phyloP scores from a whole-genome alignment of 2,113 vertebrate species.

The Phylloscopus whistleri region DNA sequence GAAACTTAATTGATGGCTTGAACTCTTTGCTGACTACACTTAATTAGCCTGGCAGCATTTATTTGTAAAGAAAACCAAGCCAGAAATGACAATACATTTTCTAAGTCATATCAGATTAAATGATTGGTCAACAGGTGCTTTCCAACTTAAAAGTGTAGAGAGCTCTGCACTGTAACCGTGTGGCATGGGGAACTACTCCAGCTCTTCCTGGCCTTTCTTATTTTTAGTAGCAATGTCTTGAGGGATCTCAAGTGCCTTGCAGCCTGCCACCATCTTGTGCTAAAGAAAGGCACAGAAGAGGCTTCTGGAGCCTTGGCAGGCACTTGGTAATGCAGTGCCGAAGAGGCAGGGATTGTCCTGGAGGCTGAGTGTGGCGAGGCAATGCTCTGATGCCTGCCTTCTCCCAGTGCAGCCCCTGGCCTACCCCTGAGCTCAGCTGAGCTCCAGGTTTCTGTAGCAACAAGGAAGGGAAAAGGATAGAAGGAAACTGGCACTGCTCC shows the following conservation, averaged over 20 bases:
- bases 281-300: background rate
- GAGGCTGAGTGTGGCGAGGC: background rate
- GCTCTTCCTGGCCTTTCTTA: background rate
- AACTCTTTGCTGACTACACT: background rate
- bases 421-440: background rate
- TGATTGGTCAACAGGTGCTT: background rate
- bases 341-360: background rate
- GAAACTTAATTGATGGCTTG: background rate
- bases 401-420: background rate
- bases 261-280: background rate
- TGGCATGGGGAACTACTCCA: background rate
- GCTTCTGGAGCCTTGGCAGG: background rate
- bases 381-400: background rate
- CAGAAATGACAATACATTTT: background rate
- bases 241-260: background rate
- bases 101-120: background rate
- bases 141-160: background rate
- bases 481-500: background rate
- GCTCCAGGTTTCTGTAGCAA: slow-evolving; percentile 39
- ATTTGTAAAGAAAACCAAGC: background rate
- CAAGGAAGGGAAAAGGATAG: background rate
- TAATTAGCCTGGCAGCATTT: background rate
- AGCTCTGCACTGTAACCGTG: background rate
- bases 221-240: background rate
- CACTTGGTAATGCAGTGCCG: background rate